Evolutionary conservation across 2,797 vertebrate species (phyloP).

Genomic region (Premnoplex brunnescens): DNA sequence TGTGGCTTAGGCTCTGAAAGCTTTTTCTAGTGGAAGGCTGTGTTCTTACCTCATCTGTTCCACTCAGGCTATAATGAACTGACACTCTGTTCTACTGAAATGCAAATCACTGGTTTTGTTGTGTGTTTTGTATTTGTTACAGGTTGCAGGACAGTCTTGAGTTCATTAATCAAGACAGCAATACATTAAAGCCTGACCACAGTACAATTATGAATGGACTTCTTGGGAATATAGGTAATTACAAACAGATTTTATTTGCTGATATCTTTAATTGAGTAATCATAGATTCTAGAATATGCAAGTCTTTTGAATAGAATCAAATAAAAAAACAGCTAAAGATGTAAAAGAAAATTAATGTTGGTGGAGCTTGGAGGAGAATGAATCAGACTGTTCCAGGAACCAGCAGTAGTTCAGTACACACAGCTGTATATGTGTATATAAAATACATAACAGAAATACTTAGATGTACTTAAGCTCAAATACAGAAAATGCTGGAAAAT

Average conservation of each 20-base stretch:
- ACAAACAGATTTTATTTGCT: constrained; percentile 13
- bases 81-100: background rate
- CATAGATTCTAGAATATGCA: background rate
- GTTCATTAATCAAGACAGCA: constrained; percentile 93
- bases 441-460: background rate
- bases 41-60: background rate
- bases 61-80: background rate
- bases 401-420: background rate
- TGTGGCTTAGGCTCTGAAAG: background rate
- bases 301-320: background rate
- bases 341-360: background rate
- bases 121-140: background rate
- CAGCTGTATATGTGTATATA: background rate
- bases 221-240: constrained; percentile 94
- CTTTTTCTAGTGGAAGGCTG: background rate
- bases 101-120: background rate
- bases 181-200: constrained; percentile 88
- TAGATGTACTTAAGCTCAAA: background rate
- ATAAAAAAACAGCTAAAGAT: background rate
- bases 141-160: constrained; percentile 98
- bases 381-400: background rate
- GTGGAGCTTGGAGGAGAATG: background rate
- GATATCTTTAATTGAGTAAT: background rate
- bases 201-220: constrained; percentile 88
- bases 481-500: background rate